Evolutionary conservation across 2,888 invertebrate genomes (phyloP).

Genomic region (Spodoptera picta): DNA sequence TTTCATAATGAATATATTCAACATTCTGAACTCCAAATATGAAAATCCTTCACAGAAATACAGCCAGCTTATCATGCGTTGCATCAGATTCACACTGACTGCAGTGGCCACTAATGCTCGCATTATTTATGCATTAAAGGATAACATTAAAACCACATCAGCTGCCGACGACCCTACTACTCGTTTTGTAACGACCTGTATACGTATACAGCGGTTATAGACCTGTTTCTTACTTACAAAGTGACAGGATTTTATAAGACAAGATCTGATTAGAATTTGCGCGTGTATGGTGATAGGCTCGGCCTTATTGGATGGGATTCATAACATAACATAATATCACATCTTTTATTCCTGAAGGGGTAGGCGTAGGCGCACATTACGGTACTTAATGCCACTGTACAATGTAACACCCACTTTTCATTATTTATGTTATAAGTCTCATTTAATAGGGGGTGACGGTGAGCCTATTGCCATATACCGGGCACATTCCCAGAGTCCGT

Average conservation of each 20-base stretch:
- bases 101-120: slow-evolving; percentile 60
- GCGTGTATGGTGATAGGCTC: too few species aligned
- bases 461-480: too few species aligned
- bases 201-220: background rate
- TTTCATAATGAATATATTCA: too few species aligned
- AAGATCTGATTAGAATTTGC: background rate
- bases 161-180: slow-evolving; percentile 56
- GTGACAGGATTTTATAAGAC: slow-evolving; percentile 13
- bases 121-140: slow-evolving; percentile 81
- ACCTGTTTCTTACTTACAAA: background rate
- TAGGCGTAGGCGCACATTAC: too few species aligned
- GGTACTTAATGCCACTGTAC: too few species aligned
- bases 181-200: slow-evolving; percentile 45
- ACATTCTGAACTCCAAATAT: slow-evolving; percentile 6
- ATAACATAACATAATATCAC: too few species aligned
- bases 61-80: slow-evolving; percentile 47
- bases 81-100: slow-evolving; percentile 46
- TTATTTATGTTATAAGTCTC: too few species aligned
- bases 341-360: too few species aligned
- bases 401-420: too few species aligned
- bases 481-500: too few species aligned
- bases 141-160: slow-evolving; percentile 78
- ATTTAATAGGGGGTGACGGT: too few species aligned
- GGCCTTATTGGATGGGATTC: too few species aligned
- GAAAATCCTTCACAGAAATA: slow-evolving; percentile 8